Evolutionary conservation across 2,113 vertebrate genomes (phyloP), one percentile per base, ranked within the genome.

Genomic region (Cyprinodon brontotheroides): DNA sequence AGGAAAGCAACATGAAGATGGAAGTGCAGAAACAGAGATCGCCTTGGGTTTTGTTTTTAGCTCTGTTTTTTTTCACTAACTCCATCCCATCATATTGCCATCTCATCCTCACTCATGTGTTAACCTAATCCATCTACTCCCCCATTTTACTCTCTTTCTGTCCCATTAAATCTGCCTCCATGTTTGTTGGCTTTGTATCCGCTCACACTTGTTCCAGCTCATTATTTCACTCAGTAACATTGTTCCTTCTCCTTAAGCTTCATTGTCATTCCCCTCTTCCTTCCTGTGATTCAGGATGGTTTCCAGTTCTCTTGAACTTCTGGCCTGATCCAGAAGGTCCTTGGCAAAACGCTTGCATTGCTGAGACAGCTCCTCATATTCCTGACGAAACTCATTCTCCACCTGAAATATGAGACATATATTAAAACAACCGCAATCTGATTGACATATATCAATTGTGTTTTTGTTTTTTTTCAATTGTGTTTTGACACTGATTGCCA

Each of bases 301-400:
- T 85, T 99, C 97, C 83, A 99, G 75, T 90, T 99, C 98, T 72
- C 97, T 89, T 5, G 97, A 98, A 38, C 97, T 99, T 66, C 97
- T 92, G 4, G 98, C 97, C 85, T 99, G 98, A 87, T 99, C 98
- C 90, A 99, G 93, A 20, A 99, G 95, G 84, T 99, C 98, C 89
- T 99, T 99, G 77, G 98, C 98, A 61, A 99, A 99, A 9, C 95
- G 96, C 39, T 99, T 99, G 87, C 98, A 99, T 85, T 99, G 98
- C 89, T 98, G 97, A 0, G 97, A 99, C 14, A 99, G 94, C 87
- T 99, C 98, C 72, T 99, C 97, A n/a, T 99, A 99, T 41, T 99
- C 98, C 65, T 98, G 96, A 73, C 98, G 97, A 84, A 99, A 99
- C 87, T 99, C 98, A 0, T 99, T 99, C 79, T 99, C 98, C 90